Conservation (phyloP, 2,797 vertebrate species). For the Cynodonichthys magdalenae region DNA sequence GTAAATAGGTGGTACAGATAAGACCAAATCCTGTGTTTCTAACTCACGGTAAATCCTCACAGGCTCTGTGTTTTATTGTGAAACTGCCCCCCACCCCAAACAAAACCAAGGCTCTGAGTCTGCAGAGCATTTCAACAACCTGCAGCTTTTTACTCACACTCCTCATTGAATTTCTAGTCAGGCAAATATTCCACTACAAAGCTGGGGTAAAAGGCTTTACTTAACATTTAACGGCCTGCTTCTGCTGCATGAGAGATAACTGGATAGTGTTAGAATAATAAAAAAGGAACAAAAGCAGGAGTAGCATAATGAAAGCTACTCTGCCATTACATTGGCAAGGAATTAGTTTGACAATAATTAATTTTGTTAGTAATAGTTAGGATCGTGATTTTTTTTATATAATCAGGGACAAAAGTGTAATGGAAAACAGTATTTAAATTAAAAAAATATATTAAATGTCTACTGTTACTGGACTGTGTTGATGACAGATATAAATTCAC, state of each 20-base stretch:
- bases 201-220: conserved; percentile 4
- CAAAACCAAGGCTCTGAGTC: conserved; percentile 17
- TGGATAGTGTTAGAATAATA: conserved; percentile 12
- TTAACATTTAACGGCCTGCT: conserved; percentile 7
- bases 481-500: too few species aligned
- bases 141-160: conserved; percentile 8
- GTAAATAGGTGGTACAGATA: too few species aligned
- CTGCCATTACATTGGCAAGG: too few species aligned
- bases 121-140: conserved; percentile 6
- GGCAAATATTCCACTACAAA: conserved; percentile 13
- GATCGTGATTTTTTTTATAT: background rate
- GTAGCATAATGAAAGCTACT: background rate
- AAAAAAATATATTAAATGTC: background rate
- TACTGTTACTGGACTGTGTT: background rate
- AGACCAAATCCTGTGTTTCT: conserved; percentile 9
- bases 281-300: background rate
- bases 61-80: conserved; percentile 23
- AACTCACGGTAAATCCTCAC: conserved; percentile 25
- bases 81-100: conserved; percentile 1
- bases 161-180: conserved; percentile 40
- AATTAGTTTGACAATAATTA: background rate
- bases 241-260: conserved; percentile 7
- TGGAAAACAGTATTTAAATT: background rate
- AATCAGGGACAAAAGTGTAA: background rate
- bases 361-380: background rate